A percentile compares a stretch with the other conserved stretches of the same genome.
phyloP scores from a whole-genome alignment of 2,888 invertebrate species.

The Andrena camellia region DNA sequence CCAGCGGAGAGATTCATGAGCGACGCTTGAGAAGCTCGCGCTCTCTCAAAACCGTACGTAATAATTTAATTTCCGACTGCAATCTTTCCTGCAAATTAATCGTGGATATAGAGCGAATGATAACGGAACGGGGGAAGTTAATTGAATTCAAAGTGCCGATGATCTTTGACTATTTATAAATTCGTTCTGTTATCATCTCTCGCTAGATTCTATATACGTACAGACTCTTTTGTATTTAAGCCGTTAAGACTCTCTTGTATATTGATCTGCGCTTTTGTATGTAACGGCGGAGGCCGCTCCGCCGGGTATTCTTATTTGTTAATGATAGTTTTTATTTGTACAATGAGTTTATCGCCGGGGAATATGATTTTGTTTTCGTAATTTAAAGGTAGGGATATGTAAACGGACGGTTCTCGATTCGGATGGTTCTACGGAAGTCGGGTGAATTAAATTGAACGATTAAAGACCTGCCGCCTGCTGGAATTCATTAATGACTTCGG shows the following conservation, averaged over 20 bases:
- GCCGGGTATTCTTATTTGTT: constrained; percentile 35
- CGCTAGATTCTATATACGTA: not conserved
- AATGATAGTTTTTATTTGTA: constrained; percentile 51
- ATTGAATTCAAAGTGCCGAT: not conserved
- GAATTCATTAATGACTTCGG: not conserved
- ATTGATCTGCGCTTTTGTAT: constrained; percentile 41
- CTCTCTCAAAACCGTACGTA: constrained; percentile 7
- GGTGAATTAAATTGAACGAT: not conserved
- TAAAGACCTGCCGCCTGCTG: not conserved
- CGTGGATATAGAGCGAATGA: constrained; percentile 11
- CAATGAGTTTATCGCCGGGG: constrained; percentile 25
- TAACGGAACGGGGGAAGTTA: constrained; percentile 24
- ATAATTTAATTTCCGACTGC: constrained; percentile 41
- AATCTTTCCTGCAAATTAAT: constrained; percentile 12
- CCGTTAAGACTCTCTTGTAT: constrained; percentile 40
- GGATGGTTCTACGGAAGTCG: not conserved
- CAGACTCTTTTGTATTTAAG: constrained; percentile 41
- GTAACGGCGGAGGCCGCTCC: constrained; percentile 15
- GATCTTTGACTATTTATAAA: constrained; percentile 14
- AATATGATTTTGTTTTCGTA: constrained; percentile 36
- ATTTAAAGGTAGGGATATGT: constrained; percentile 3
- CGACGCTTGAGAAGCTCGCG: not conserved
- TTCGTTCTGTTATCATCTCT: constrained; percentile 39
- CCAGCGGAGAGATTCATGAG: not conserved
- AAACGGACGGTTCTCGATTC: not conserved